Base-by-base conservation (phyloP, 2,797 vertebrate species). In the Enteromius trimaculatus region DNA sequence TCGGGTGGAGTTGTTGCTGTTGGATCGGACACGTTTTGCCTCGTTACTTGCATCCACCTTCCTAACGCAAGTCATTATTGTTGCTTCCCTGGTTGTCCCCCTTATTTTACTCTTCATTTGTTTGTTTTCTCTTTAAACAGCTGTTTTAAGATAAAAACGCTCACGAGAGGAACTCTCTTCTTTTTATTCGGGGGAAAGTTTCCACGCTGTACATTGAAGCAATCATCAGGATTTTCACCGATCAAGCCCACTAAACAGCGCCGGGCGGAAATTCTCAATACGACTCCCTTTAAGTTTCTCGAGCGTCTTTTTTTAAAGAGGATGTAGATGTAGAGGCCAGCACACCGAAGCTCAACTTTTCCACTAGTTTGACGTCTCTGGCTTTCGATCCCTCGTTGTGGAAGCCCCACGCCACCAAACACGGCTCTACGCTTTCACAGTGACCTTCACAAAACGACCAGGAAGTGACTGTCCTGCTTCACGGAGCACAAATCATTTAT, bases 401-500 rank as follows among this genome's bases (percentile, higher is more conserved):
- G 68, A 80, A 80, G 79, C 39, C 37, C 68, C 53, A 29, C 47
- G 29, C 37, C 65, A 58, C 23, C 26, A 80, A 70, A 29, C 10
- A 23, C 29, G 79, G 26, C 68, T 81, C 71, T 75, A 55, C 71
- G 14, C 31, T 51, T 53, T 39, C 71, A 47, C 77, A 31, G 42
- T 74, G 79, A 58, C 76, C 60, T 47, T 81, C 69, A 34, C 60
- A 51, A 82, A 82, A 66, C 19, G 21, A 47, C 74, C 53, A 78
- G 75, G 82, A 83, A 68, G 70, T 82, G 72, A 82, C 80, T 75
- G 44, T 64, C 60, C 58, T 62, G 80, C 58, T 47, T 82, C 39
- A 60, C 34, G 31, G 80, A 77, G 64, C 64, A 69, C 49, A 60
- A 76, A 65, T 76, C 58, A 2, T 72, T 74, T 68, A 60, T 78